A percentile compares a stretch with the other conserved stretches of the same genome.
These are phyloP conservation scores for Panagrolaimus sp. DNA, from an alignment of 1,140 invertebrate species.

Conservation along the genomic window DNA sequence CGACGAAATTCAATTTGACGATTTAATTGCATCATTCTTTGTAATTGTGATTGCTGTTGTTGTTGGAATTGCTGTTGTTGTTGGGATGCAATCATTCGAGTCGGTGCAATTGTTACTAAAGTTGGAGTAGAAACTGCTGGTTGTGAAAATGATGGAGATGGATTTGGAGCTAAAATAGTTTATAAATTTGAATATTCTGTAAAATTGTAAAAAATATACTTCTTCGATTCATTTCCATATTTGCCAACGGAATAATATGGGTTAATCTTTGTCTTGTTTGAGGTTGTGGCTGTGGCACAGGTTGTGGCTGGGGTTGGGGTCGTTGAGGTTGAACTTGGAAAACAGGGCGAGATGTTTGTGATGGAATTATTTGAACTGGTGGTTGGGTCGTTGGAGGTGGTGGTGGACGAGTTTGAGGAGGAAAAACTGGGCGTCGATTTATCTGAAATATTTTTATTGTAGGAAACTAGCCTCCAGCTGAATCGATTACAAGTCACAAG, in stretches of 20 bases:
- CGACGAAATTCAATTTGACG: too few relatives aligned
- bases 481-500: too few relatives aligned
- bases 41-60: too few relatives aligned
- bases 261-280: constrained; percentile 22
- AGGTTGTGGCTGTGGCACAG: not conserved
- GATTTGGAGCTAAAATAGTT: not conserved
- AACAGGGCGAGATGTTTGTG: constrained; percentile 5
- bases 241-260: constrained; percentile 32
- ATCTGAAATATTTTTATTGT: too few relatives aligned
- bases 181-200: not conserved
- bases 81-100: not conserved
- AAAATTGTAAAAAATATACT: constrained; percentile 22
- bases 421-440: not conserved
- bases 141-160: too few relatives aligned
- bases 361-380: not conserved
- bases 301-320: not conserved
- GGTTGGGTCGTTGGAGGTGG: not conserved
- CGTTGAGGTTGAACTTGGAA: not conserved
- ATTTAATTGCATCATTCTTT: too few relatives aligned
- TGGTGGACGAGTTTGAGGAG: not conserved
- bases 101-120: too few relatives aligned
- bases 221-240: constrained; percentile 36
- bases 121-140: too few relatives aligned
- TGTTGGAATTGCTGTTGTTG: not conserved
- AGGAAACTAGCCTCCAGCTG: too few relatives aligned